A percentile compares a stretch with the other conserved stretches of the same genome.
phyloP scores from a whole-genome alignment of 2,888 invertebrate genomes.

The Aleiodes testaceus region DNA sequence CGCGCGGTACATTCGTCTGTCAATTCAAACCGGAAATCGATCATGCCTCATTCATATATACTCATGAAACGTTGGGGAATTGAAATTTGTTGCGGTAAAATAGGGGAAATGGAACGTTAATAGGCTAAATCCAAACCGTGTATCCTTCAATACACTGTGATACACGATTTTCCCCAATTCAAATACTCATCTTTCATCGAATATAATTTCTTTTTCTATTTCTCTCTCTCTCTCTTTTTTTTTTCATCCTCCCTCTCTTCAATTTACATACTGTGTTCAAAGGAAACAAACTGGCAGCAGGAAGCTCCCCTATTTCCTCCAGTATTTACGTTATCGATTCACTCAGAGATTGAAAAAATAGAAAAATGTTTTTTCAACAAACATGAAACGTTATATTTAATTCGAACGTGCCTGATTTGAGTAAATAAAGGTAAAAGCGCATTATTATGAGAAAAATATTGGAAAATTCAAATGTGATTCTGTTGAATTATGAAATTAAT shows the following conservation, averaged over 20 bases:
- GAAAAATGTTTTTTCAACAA: neutral
- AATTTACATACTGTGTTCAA: conserved; percentile 29
- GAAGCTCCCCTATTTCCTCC: conserved; percentile 17
- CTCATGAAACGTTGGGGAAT: conserved; percentile 1
- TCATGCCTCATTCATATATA: conserved; percentile 11
- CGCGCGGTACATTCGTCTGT: conserved; percentile 17
- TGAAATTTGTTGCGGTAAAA: conserved; percentile 24
- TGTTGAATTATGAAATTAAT: too few relatives aligned
- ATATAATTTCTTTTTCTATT: neutral
- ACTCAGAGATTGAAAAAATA: neutral
- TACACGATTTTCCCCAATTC: neutral
- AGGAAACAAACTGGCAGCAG: conserved; percentile 27
- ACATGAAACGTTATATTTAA: conserved; percentile 13
- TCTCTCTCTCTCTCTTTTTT: neutral
- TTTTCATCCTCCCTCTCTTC: conserved; percentile 1
- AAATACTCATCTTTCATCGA: neutral
- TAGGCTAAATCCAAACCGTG: conserved; percentile 19
- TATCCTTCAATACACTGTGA: neutral
- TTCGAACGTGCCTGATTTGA: conserved; percentile 2
- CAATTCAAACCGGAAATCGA: conserved; percentile 37
- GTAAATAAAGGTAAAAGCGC: neutral
- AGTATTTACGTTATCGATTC: conserved; percentile 23
- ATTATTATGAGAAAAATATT: neutral
- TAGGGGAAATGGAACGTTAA: conserved; percentile 27
- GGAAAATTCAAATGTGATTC: too few relatives aligned